Conservation (phyloP, 2,113 vertebrate species). For the Carollia perspicillata region DNA sequence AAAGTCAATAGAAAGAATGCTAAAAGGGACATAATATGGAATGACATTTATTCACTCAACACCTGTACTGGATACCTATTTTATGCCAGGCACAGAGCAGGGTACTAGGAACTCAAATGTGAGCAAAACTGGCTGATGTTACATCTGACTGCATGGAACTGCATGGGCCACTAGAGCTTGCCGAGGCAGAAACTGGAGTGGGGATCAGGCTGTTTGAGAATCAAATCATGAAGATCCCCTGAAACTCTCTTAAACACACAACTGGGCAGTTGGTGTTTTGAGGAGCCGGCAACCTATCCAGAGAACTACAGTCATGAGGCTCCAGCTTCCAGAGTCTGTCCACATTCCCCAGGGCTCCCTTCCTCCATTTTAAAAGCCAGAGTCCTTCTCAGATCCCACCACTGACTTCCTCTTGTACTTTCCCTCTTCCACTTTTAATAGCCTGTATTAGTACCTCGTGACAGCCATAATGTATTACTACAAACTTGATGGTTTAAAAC, state of each 20-base stretch:
- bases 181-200: neutral
- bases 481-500: neutral
- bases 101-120: neutral
- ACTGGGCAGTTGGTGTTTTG: neutral
- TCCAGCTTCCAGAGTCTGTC: neutral
- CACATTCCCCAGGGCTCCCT: neutral
- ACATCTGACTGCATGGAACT: neutral
- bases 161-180: neutral
- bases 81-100: neutral
- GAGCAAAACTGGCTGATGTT: neutral
- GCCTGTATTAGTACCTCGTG: neutral
- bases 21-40: neutral
- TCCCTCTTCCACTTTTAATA: neutral
- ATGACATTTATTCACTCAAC: neutral
- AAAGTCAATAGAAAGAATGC: neutral
- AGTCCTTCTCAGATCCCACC: neutral
- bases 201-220: neutral
- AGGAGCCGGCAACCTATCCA: neutral
- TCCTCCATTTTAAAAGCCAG: neutral
- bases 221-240: neutral
- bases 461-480: neutral
- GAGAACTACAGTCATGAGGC: neutral
- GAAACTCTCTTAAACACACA: neutral
- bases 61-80: neutral
- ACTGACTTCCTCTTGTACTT: neutral